Evolutionary conservation across 2,113 vertebrate genomes (phyloP).

Genomic region (Engraulis encrasicolus): DNA sequence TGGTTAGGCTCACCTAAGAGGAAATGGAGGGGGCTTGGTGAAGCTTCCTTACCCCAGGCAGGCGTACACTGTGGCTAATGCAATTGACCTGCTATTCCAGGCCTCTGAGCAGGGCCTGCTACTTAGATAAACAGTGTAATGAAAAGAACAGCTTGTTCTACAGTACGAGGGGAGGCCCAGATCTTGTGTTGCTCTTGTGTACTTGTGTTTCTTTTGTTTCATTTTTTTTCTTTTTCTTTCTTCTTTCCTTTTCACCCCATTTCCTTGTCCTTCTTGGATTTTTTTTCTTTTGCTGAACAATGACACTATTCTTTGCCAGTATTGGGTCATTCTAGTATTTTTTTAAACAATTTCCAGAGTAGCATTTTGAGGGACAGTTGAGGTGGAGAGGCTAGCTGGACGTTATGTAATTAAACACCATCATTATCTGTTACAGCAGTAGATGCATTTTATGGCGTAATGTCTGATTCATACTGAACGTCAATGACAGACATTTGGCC

Average conservation of each 20-base stretch:
- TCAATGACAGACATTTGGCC: too few species aligned
- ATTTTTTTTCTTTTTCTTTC: not conserved
- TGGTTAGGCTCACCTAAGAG: conserved; percentile 42
- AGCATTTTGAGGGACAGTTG: not conserved
- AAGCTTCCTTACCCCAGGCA: conserved; percentile 70
- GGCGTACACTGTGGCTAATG: conserved; percentile 67
- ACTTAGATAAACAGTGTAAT: conserved; percentile 74
- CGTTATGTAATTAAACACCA: not conserved
- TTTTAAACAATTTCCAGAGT: not conserved
- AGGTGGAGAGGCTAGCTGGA: not conserved
- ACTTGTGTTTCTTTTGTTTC: conserved; percentile 19
- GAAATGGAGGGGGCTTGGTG: conserved; percentile 36
- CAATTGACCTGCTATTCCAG: conserved; percentile 72
- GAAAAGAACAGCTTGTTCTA: conserved; percentile 72
- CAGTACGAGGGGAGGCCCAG: conserved; percentile 61
- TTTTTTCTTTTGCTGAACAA: conserved; percentile 10
- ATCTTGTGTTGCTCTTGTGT: conserved; percentile 49
- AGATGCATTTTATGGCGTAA: too few species aligned
- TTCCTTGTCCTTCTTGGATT: not conserved
- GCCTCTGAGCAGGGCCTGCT: conserved; percentile 63
- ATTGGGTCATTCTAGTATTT: not conserved
- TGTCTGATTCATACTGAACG: too few species aligned
- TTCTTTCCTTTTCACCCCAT: not conserved
- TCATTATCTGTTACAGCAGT: too few species aligned
- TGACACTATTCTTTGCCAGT: conserved; percentile 20